Evolutionary conservation across 2,888 invertebrate genomes (phyloP), one percentile per base, ranked within the genome.

Genomic region (Tiliacea citrago): DNA sequence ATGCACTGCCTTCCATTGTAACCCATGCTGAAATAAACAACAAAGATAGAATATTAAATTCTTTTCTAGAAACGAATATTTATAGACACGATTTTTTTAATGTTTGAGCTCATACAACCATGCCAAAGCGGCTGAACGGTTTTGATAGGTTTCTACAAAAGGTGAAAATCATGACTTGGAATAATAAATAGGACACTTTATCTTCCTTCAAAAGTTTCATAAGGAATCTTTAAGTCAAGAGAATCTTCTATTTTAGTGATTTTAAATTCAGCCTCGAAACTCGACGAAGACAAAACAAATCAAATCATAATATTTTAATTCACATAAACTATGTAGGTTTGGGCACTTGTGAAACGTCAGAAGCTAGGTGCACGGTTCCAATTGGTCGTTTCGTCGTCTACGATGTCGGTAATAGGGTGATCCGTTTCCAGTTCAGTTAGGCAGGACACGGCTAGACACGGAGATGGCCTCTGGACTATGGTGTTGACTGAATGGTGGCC

Each of bases 1-100:
- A 98, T 96, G 89, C 98, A 98, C 12, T 97, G 96, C 67, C 97
- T 95, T 0, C 98, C 98, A 87, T 97, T 97, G 88, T 97, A 98
- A 0, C 98, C 98, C 97, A 98, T 98, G 79, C 98, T 98, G 93
- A 10, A 96, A 96, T 29, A 53, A 47, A 29, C 2, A 47, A 29
- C 4, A 39, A 42, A 39, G 4, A 13, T 21, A 13, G 0, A 39
- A 60, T 21, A 12, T 42, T 42, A 42, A 42, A 42, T 21, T 35
- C 3, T 39, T 21, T 39, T n/a, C 8, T 18, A 9, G 57, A 57
- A 67, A 55, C 18, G n/a, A 66, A 57, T 16, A 57, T 55, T 16
- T 24, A 57, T 35, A 35, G 1, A 7, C 21, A 1, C 12, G 0
- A 67, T 12, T 21, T 24, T 24, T 57, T 58, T 2, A 3, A 45